A percentile compares a stretch with the other conserved stretches of the same genome.
phyloP scores from a whole-genome alignment of 2,888 invertebrate genomes.

The Dryadula phaetusa region DNA sequence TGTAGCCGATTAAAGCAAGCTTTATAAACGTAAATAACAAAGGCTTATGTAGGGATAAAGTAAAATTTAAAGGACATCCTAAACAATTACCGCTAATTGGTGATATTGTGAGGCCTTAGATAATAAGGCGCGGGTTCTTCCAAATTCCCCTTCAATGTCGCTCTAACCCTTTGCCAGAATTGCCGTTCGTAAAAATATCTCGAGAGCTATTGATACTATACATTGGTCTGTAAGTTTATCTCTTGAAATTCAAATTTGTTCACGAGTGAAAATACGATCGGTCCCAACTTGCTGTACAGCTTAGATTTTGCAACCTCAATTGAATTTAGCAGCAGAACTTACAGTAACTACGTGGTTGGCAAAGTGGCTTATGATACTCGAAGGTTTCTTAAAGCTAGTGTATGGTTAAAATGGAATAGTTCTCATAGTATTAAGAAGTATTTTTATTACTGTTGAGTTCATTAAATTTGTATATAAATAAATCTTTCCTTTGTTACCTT shows the following conservation, averaged over 20 bases:
- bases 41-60: conserved; percentile 26
- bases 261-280: conserved; percentile 78
- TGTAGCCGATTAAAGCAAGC: conserved; percentile 24
- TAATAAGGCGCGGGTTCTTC: conserved; percentile 40
- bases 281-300: conserved; percentile 72
- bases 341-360: conserved; percentile 51
- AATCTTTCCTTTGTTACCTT: neutral
- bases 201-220: conserved; percentile 65
- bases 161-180: conserved; percentile 36
- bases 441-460: neutral
- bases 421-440: neutral
- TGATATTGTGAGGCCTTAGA: conserved; percentile 34
- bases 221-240: conserved; percentile 68
- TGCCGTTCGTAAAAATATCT: conserved; percentile 37
- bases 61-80: conserved; percentile 38
- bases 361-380: conserved; percentile 57
- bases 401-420: neutral
- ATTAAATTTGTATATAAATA: neutral
- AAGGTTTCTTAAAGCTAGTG: conserved; percentile 26
- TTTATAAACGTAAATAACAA: conserved; percentile 34
- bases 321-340: conserved; percentile 67
- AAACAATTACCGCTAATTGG: conserved; percentile 43
- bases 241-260: conserved; percentile 78
- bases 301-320: conserved; percentile 75
- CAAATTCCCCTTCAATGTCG: conserved; percentile 21